Conservation (phyloP, 2,797 vertebrate genomes). For the Pseudomugil gertrudae region DNA sequence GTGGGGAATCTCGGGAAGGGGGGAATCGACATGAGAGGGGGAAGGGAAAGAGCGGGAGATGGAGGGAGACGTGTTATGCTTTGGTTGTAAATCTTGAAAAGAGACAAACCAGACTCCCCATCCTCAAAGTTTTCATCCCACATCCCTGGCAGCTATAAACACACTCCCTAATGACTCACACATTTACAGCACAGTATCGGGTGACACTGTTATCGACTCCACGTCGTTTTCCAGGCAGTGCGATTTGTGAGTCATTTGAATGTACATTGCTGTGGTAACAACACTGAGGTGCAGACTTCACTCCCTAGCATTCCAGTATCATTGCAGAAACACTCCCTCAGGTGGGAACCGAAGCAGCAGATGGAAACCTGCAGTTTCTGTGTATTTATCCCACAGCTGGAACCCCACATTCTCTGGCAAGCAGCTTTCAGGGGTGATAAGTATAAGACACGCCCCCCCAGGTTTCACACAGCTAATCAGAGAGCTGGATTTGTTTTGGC, state of each 20-base stretch:
- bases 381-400: slow-evolving; percentile 67
- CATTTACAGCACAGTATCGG: slow-evolving; percentile 21
- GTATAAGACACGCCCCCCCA: slow-evolving; percentile 48
- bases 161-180: slow-evolving; percentile 19
- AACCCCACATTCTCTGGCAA: slow-evolving; percentile 50
- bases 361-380: slow-evolving; percentile 55
- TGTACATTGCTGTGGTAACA: slow-evolving; percentile 22
- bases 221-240: slow-evolving; percentile 31
- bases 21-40: slow-evolving; percentile 42
- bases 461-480: slow-evolving; percentile 59
- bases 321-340: slow-evolving; percentile 63
- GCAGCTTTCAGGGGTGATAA: slow-evolving; percentile 56
- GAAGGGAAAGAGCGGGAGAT: slow-evolving; percentile 57
- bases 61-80: slow-evolving; percentile 67
- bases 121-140: slow-evolving; percentile 5
- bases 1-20: slow-evolving; percentile 80
- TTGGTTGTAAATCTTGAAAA: slow-evolving; percentile 71
- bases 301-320: slow-evolving; percentile 63
- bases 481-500: slow-evolving; percentile 72
- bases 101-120: slow-evolving; percentile 61
- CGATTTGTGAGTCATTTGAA: slow-evolving; percentile 41
- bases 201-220: slow-evolving; percentile 37
- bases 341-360: slow-evolving; percentile 55
- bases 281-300: slow-evolving; percentile 32
- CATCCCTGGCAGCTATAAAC: slow-evolving; percentile 30